Percentiles rank a stretch among this genome's conserved stretches.
Conservation (phyloP, 2,888 invertebrate species). For the Agonopterix subpropinquella region DNA sequence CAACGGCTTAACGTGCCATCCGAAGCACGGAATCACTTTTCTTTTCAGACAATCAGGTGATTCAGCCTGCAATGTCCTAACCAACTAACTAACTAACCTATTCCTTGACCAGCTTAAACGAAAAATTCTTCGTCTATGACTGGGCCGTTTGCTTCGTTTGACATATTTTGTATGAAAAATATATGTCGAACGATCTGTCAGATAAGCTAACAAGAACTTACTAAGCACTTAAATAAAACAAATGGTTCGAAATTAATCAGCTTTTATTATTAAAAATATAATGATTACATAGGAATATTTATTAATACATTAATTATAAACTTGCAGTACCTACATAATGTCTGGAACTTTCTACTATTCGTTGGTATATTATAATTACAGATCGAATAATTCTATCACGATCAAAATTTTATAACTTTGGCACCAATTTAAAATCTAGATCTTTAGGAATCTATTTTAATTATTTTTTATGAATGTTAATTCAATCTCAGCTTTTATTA, state of each 20-base stretch:
- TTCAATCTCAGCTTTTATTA: slow-evolving; percentile 8
- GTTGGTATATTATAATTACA: slow-evolving; percentile 7
- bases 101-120: too few relatives aligned
- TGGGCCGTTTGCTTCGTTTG: too few relatives aligned
- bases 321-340: slow-evolving; percentile 9
- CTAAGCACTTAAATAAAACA: slow-evolving; percentile 5
- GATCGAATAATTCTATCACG: not conserved
- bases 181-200: too few relatives aligned
- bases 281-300: slow-evolving; percentile 30
- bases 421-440: slow-evolving; percentile 50
- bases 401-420: slow-evolving; percentile 36
- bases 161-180: too few relatives aligned
- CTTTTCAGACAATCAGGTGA: too few relatives aligned
- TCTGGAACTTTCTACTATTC: slow-evolving; percentile 10
- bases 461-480: slow-evolving; percentile 19
- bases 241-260: not conserved
- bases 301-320: slow-evolving; percentile 8
- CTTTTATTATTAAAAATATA: slow-evolving; percentile 43
- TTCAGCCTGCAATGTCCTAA: too few relatives aligned
- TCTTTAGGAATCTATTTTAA: slow-evolving; percentile 15
- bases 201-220: too few relatives aligned
- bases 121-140: too few relatives aligned
- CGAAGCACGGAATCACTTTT: too few relatives aligned
- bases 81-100: too few relatives aligned
- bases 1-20: too few relatives aligned